A percentile compares a stretch with the other conserved stretches of the same genome.
phyloP scores from a whole-genome alignment of 2,797 vertebrate species.

The Chelidonichthys spinosus region DNA sequence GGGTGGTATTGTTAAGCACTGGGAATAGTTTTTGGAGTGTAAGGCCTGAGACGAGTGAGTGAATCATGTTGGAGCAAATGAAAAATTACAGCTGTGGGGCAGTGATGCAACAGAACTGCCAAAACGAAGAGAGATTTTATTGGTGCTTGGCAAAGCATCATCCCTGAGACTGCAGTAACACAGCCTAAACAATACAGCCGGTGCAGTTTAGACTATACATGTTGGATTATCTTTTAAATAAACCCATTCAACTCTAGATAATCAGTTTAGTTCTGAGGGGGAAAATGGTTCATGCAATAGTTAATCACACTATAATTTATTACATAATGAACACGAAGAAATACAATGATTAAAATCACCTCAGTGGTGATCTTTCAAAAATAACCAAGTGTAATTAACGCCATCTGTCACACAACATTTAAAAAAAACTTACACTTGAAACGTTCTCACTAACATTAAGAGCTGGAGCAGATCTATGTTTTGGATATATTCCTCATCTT shows the following conservation, averaged over 20 bases:
- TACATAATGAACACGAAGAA: background rate
- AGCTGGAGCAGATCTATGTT: background rate
- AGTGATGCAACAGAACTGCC: conserved; percentile 48
- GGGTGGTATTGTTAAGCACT: conserved; percentile 7
- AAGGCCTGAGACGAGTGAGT: conserved; percentile 16
- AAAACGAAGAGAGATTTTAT: conserved; percentile 33
- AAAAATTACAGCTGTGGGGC: conserved; percentile 31
- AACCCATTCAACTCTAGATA: background rate
- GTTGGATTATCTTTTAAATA: background rate
- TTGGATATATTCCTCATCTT: background rate
- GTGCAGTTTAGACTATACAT: background rate
- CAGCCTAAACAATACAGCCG: conserved; percentile 18
- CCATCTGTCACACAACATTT: conserved; percentile 4
- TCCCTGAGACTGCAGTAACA: conserved; percentile 17
- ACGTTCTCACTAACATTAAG: background rate
- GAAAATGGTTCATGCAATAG: background rate
- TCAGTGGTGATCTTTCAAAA: background rate
- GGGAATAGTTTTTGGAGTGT: conserved; percentile 6
- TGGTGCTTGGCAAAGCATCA: conserved; percentile 24
- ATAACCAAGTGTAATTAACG: background rate
- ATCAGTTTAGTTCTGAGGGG: background rate
- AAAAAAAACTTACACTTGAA: background rate
- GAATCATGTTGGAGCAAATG: conserved; percentile 58
- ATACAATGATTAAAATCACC: background rate
- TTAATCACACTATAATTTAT: background rate